Evolutionary conservation across 2,888 invertebrate genomes (phyloP).

Genomic region (Scotopteryx bipunctaria): DNA sequence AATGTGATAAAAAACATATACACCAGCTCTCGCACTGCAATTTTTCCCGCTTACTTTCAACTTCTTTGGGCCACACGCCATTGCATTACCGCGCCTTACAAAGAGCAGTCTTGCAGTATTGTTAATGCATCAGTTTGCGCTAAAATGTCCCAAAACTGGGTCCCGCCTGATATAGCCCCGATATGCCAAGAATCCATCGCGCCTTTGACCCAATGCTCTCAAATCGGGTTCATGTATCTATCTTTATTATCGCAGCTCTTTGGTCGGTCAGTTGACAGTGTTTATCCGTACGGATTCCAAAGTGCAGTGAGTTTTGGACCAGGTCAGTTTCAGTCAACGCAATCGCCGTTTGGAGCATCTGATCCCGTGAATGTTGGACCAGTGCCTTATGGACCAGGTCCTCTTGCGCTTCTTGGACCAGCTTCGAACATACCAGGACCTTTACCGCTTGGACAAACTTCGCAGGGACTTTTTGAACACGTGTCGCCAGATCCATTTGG

Average conservation of each 20-base stretch:
- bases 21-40: slow-evolving; percentile 21
- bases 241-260: slow-evolving; percentile 82
- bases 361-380: not conserved
- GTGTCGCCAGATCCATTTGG: slow-evolving; percentile 12
- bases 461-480: not conserved
- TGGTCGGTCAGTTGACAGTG: slow-evolving; percentile 75
- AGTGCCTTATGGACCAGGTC: not conserved
- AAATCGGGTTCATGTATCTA: slow-evolving; percentile 83
- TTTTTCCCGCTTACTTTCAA: slow-evolving; percentile 37
- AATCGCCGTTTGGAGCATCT: not conserved
- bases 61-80: slow-evolving; percentile 21
- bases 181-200: slow-evolving; percentile 80
- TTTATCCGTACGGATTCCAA: slow-evolving; percentile 20
- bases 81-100: slow-evolving; percentile 19
- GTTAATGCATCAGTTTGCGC: not conserved
- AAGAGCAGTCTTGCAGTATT: slow-evolving; percentile 29
- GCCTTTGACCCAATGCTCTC: slow-evolving; percentile 82
- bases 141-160: slow-evolving; percentile 70
- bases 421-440: not conserved
- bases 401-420: not conserved
- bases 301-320: slow-evolving; percentile 27
- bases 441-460: slow-evolving; percentile 2
- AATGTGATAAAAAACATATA: too few relatives aligned
- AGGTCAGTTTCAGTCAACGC: slow-evolving; percentile 3
- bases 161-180: slow-evolving; percentile 81